These are phyloP conservation scores for Intellagama lesueurii DNA, from an alignment of 2,797 vertebrate genomes.

Conservation along the genomic window DNA sequence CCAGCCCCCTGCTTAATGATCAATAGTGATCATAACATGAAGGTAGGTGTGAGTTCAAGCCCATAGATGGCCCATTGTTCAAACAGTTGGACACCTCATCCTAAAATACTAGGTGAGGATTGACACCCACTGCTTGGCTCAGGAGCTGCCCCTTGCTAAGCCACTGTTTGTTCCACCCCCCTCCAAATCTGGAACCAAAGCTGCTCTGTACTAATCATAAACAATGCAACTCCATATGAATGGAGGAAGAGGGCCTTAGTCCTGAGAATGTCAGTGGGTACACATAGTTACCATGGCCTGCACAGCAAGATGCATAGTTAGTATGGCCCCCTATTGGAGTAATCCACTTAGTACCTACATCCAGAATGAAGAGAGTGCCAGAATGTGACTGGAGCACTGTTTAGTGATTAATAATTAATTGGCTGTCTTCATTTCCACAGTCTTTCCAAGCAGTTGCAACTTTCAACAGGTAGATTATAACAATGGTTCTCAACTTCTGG, in stretches of 20 bases:
- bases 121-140: no score
- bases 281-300: no score
- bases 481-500: no score
- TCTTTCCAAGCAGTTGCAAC: no score
- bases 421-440: background rate
- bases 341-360: background rate
- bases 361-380: background rate
- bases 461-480: background rate
- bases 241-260: background rate
- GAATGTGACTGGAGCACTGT: no score
- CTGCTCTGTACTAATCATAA: background rate
- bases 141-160: no score
- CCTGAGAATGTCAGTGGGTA: background rate
- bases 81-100: no score
- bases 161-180: no score
- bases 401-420: background rate
- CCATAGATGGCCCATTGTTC: no score
- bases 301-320: background rate
- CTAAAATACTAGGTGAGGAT: no score
- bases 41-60: no score
- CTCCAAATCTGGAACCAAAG: background rate
- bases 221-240: background rate
- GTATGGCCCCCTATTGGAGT: background rate
- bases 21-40: background rate
- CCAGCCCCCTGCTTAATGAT: background rate